These are phyloP conservation scores for Drosophila ustulata DNA, from an alignment of 2,888 invertebrate species.

Conservation along the genomic window DNA sequence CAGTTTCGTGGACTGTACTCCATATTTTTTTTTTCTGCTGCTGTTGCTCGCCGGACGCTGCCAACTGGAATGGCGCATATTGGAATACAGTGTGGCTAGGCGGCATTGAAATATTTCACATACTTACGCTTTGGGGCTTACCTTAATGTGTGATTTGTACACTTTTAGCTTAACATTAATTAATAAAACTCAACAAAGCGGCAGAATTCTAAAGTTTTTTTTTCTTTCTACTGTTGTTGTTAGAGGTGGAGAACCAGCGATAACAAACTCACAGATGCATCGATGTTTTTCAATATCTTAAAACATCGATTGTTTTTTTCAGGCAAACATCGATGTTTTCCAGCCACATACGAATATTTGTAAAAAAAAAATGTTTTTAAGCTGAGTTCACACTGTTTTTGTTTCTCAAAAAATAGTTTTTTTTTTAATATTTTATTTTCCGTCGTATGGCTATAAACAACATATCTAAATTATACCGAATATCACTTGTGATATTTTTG, in stretches of 20 bases:
- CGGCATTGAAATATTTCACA: constrained; percentile 2
- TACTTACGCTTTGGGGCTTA: constrained; percentile 39
- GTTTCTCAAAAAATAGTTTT: too few species aligned
- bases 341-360: too few species aligned
- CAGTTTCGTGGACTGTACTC: constrained; percentile 73
- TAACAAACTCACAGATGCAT: background rate
- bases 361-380: too few species aligned
- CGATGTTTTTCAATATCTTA: background rate
- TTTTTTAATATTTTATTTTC: too few species aligned
- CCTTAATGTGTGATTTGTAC: constrained; percentile 62
- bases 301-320: background rate
- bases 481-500: too few species aligned
- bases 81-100: constrained; percentile 10
- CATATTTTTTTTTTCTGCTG: constrained; percentile 60
- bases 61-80: constrained; percentile 16
- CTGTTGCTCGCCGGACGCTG: constrained; percentile 35
- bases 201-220: constrained; percentile 48
- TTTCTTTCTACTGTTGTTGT: constrained; percentile 42
- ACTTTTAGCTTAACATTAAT: constrained; percentile 75
- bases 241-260: background rate
- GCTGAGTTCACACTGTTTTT: too few species aligned
- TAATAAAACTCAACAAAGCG: constrained; percentile 54
- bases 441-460: too few species aligned
- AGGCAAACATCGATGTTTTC: background rate
- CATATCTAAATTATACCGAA: too few species aligned